Evolutionary conservation across 2,888 invertebrate species (phyloP).

Genomic region (Hydriomena furcata): DNA sequence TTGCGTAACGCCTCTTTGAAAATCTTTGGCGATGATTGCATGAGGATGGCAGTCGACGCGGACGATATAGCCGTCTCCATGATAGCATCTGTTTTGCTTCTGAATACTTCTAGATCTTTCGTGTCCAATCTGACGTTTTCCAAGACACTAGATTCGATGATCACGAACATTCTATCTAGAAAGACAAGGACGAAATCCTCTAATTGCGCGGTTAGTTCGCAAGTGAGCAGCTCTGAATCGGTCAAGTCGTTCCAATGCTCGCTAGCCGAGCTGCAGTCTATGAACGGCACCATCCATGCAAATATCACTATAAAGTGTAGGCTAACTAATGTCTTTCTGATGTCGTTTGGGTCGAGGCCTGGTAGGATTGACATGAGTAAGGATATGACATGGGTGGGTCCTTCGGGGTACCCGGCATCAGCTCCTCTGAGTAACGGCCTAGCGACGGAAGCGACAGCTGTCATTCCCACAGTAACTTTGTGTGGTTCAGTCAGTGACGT

Average conservation of each 20-base stretch:
- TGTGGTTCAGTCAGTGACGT: constrained; percentile 96
- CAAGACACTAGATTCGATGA: constrained; percentile 88
- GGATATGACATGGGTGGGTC: constrained; percentile 91
- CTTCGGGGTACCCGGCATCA: constrained; percentile 86
- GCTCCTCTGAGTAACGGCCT: constrained; percentile 84
- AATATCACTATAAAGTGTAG: constrained; percentile 91
- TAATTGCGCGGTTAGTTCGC: constrained; percentile 92
- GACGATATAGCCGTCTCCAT: constrained; percentile 88
- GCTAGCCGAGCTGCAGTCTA: constrained; percentile 92
- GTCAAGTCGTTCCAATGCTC: constrained; percentile 87
- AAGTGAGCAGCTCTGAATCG: constrained; percentile 89
- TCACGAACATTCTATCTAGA: constrained; percentile 88
- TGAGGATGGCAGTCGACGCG: constrained; percentile 86
- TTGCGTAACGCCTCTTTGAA: constrained; percentile 88
- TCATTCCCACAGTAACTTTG: constrained; percentile 88
- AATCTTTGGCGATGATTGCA: constrained; percentile 87
- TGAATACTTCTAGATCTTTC: constrained; percentile 80
- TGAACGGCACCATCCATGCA: constrained; percentile 90
- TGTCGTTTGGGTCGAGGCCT: constrained; percentile 95
- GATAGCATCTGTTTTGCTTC: constrained; percentile 88
- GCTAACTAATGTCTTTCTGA: constrained; percentile 88
- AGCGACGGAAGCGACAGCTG: constrained; percentile 87
- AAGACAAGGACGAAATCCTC: constrained; percentile 95
- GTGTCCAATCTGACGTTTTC: constrained; percentile 87
- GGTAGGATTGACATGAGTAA: constrained; percentile 91